Evolutionary conservation across 2,888 invertebrate species (phyloP).

Genomic region (Agapostemon virescens): DNA sequence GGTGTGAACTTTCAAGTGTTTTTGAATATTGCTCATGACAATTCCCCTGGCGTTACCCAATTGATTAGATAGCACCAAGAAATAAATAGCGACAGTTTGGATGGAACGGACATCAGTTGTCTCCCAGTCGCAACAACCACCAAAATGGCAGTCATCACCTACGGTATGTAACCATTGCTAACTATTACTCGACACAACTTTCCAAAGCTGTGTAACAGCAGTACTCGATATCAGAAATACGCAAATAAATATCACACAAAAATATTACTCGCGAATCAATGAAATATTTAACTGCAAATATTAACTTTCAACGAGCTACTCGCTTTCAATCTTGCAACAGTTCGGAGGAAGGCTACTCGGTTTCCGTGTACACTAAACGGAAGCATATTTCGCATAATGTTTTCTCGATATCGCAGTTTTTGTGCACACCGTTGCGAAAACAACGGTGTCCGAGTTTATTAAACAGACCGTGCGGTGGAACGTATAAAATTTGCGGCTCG

Average conservation of each 20-base stretch:
- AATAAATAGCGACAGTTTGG: conserved; percentile 55
- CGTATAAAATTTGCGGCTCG: background rate
- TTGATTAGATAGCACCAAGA: conserved; percentile 59
- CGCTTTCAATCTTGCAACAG: background rate
- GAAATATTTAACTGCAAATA: too few relatives aligned
- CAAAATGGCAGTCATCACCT: conserved; percentile 47
- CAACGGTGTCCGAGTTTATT: background rate
- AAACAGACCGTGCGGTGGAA: too few relatives aligned
- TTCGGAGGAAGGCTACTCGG: too few relatives aligned
- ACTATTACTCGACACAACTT: too few relatives aligned
- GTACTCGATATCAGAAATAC: too few relatives aligned
- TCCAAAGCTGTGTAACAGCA: too few relatives aligned
- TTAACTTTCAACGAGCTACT: background rate
- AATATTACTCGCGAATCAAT: background rate
- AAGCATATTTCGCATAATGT: background rate
- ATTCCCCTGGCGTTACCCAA: conserved; percentile 21
- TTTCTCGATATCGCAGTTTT: background rate
- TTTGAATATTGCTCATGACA: conserved; percentile 33
- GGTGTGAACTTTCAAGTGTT: conserved; percentile 59
- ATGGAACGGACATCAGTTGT: conserved; percentile 21
- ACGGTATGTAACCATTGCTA: conserved; percentile 41
- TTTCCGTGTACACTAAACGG: background rate
- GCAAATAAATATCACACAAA: too few relatives aligned
- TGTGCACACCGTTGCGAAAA: background rate
- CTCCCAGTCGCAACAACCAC: background rate